Base-by-base conservation (phyloP, 2,888 invertebrate genomes). In the Mythimna loreyi region DNA sequence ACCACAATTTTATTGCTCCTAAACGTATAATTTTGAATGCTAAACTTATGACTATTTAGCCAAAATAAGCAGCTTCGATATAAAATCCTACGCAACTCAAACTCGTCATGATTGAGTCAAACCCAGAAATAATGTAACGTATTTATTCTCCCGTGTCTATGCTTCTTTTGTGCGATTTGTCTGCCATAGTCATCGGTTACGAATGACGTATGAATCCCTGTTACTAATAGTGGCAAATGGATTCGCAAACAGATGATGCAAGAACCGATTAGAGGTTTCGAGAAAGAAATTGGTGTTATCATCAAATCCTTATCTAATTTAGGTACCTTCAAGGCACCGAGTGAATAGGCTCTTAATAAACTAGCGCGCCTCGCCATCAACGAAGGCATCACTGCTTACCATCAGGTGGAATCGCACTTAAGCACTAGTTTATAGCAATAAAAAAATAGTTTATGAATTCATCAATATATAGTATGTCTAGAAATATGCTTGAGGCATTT, bases 71-170 rank as follows among this genome's bases (percentile, higher is more conserved):
- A 47, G 56, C 25, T n/a, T 53, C 25, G 40, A 83, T 84, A 83
- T 78, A 72, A 81, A 87, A 81, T 82, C 91, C 92, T 89, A 91
- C 92, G 89, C 89, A 82, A 75, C 80, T 62, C 56, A 64, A 72
- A 71, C 72, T 82, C 87, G 87, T 86, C 87, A 87, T 77, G 79
- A 76, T 82, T 92, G 91, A 92, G 83, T 92, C 92, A 90, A 88
- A 65, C 83, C 90, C 87, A 87, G 82, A 89, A 92, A 92, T 92
- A 92, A 84, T 80, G 63, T 63, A 74, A 50, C 67, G 45, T 55
- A 64, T 71, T 65, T 67, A 67, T 74, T 76, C 43, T 71, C 52
- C 36, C 56, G 61, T 70, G 33, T 73, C 49, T 63, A 57, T 57
- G 68, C 47, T 70, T 68, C 50, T 47, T 64, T 67, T 79, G 75